Percentiles rank a stretch among this genome's conserved stretches.
Conservation (phyloP, 1,140 invertebrate genomes). For the Trichonephila clavata region DNA sequence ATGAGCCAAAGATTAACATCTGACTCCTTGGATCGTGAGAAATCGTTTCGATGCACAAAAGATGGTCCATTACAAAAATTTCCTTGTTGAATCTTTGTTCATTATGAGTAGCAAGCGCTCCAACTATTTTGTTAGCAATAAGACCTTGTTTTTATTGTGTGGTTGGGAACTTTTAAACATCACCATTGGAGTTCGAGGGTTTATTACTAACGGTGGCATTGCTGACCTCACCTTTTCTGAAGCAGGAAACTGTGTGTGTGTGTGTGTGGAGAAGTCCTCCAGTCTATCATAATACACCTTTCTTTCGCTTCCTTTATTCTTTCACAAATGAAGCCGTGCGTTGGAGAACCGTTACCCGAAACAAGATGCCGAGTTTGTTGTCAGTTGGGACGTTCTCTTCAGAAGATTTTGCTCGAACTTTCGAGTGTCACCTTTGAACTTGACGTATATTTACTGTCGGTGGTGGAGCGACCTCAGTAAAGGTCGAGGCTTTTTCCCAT, state of each 20-base stretch:
- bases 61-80: not conserved
- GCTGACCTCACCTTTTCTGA: conserved; percentile 7
- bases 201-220: not conserved
- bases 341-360: conserved; percentile 48
- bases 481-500: conserved; percentile 45
- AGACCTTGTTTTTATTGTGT: not conserved
- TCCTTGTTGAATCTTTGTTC: not conserved
- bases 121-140: not conserved
- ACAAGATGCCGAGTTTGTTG: conserved; percentile 36
- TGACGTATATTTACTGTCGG: conserved; percentile 47
- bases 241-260: conserved; percentile 5
- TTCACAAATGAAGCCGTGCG: conserved; percentile 28
- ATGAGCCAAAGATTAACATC: not conserved
- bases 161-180: not conserved
- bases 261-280: not conserved
- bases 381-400: conserved; percentile 15
- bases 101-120: not conserved
- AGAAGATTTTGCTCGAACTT: conserved; percentile 33
- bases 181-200: not conserved
- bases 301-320: not conserved
- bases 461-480: not conserved
- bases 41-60: not conserved
- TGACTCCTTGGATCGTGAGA: conserved; percentile 48
- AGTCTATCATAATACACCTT: conserved; percentile 3
- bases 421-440: conserved; percentile 41